Evolutionary conservation across 1,140 invertebrate species (phyloP), one percentile per base, ranked within the genome.

Genomic region (Habropoda laboriosa): DNA sequence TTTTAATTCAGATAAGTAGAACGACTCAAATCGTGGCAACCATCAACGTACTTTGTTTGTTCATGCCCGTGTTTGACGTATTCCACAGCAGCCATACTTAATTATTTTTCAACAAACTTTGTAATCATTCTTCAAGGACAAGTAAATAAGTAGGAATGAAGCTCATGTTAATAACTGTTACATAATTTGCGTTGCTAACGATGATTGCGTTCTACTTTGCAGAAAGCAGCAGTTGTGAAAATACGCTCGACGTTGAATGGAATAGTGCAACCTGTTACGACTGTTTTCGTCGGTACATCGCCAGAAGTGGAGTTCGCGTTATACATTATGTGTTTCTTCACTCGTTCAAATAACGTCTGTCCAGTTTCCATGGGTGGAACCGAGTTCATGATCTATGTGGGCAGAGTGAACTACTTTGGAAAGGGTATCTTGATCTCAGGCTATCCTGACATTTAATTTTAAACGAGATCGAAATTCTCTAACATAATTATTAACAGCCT

Each of bases 291-390:
- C 5, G 96, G 96, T 16, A 95, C 95, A 27, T 95, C 95, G 76
- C 96, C 96, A 0, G 96, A 96, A 89, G 94, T 96, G 82, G 96
- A 96, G 86, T 94, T 96, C 89, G 95, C 95, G 53, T 91, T 95
- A 0, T 96, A 96, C 88, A 96, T 95, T 0, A 83, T 95, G 27
- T 95, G 95, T 76, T 95, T 95, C 86, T 93, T 94, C 75, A 88
- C 92, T 6, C 88, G 94, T 21, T 93, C 94, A 3, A 93, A 94
- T 60, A 88, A 82, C n/a, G 86, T 86, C 5, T 95, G 94, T 81
- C 93, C 92, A 0, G 76, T 94, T 30, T 90, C 89, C 4, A 80
- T 94, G 0, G 91, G 91, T 70, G 92, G 91, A 74, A 90, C 87
- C 16, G 77, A 92, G 5, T 89, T 94, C 55, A 73, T 88, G 13